Conservation (phyloP, 2,888 invertebrate species). For the Epinotia ramella region DNA sequence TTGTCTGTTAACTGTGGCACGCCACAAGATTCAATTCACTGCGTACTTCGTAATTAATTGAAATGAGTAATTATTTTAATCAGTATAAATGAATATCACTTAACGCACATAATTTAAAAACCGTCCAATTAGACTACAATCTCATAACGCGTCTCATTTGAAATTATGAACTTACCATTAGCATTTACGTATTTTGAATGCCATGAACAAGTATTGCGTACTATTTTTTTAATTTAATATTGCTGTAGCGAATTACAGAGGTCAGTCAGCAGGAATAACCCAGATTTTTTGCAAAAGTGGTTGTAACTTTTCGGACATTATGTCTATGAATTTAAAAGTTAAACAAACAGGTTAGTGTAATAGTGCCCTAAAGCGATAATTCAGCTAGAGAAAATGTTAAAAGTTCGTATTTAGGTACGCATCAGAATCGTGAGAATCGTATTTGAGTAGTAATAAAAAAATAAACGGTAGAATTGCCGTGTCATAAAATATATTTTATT, state of each 20-base stretch:
- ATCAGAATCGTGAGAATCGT: conserved; percentile 33
- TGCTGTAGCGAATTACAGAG: neutral
- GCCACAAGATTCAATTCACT: conserved; percentile 4
- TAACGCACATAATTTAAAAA: neutral
- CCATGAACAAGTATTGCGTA: neutral
- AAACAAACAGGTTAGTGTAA: neutral
- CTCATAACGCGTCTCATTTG: neutral
- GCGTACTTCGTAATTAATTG: neutral
- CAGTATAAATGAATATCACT: neutral
- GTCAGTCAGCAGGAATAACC: neutral
- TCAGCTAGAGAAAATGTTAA: neutral
- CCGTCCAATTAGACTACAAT: neutral
- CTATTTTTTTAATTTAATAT: neutral
- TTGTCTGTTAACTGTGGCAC: neutral
- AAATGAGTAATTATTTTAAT: neutral
- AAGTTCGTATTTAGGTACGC: neutral
- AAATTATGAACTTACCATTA: neutral
- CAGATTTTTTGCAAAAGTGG: neutral
- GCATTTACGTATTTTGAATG: neutral
- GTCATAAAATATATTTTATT: conserved; percentile 30
- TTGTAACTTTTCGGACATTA: too few species aligned
- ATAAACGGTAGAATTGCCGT: conserved; percentile 32
- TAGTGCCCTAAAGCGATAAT: conserved; percentile 6
- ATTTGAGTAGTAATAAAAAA: conserved; percentile 30
- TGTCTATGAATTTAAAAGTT: neutral